Evolutionary conservation across 1,140 invertebrate species (phyloP).

Genomic region (Hylaeus anthracinus): DNA sequence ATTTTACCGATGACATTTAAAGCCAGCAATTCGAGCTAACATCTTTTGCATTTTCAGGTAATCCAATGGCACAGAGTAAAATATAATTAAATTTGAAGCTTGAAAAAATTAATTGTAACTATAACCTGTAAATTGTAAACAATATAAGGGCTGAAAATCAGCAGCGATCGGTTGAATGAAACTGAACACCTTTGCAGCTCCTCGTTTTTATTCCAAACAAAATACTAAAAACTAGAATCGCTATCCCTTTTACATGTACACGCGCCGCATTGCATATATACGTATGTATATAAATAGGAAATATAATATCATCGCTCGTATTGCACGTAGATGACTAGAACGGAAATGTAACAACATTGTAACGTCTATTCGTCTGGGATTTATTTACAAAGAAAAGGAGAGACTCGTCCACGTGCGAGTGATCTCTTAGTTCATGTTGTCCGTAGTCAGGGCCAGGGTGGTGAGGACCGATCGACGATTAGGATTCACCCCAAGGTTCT

Average conservation of each 20-base stretch:
- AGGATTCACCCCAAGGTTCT: constrained; percentile 96
- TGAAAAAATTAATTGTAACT: no score
- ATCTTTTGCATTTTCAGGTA: no score
- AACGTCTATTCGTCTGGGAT: constrained; percentile 55
- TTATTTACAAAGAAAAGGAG: constrained; percentile 75
- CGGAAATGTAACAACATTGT: constrained; percentile 52
- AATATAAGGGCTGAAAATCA: not conserved
- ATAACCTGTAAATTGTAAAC: not conserved
- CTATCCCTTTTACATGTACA: constrained; percentile 57
- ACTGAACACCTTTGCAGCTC: not conserved
- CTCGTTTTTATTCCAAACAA: constrained; percentile 66
- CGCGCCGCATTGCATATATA: constrained; percentile 15
- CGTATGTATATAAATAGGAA: constrained; percentile 59
- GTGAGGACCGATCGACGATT: constrained; percentile 90
- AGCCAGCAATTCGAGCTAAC: no score
- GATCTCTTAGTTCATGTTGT: constrained; percentile 84
- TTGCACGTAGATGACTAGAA: constrained; percentile 75
- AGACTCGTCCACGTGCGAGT: not conserved
- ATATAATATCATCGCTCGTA: constrained; percentile 68
- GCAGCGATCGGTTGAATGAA: not conserved
- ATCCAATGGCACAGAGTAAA: no score
- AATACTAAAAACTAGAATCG: constrained; percentile 66
- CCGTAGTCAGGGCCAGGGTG: constrained; percentile 89
- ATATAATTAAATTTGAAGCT: no score
- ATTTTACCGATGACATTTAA: no score